Evolutionary conservation across 2,797 vertebrate genomes (phyloP), one percentile per base, ranked within the genome.

Genomic region (Semaprochilodus insignis): DNA sequence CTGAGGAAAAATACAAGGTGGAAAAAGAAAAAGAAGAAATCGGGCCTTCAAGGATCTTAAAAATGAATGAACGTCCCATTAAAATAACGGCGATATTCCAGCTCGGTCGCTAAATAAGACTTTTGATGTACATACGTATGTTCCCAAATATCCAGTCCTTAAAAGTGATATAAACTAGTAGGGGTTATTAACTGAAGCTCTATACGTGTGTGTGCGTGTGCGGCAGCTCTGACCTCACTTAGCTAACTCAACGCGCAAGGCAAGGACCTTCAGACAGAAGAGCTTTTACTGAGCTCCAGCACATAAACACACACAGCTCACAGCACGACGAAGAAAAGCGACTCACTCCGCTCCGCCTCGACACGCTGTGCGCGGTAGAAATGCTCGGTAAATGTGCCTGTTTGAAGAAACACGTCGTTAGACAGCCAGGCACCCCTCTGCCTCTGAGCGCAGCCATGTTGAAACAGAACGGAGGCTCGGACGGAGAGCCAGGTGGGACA

Each of bases 361-460:
- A 57, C 36, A 86, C 25, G 0, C 65, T 14, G 0, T 67, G 36
- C 1, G 27, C 62, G 1, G 79, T 85, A 83, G 83, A 88, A 13
- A 86, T 54, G 60, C 78, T 86, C 15, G 69, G 67, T 83, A 87
- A 89, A 2, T 78, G 83, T 23, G 82, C 79, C 1, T 89, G 91
- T 78, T 85, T 88, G 13, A 94, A 78, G 7, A 95, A 91, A 91
- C 90, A 91, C 87, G 89, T 90, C 4, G 83, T 88, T 13, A 95
- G 19, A 77, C 91, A 88, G 10, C 55, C 80, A 8, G 91, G 88
- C 81, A 90, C 91, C 87, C 93, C 81, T 81, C 91, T 84, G 0
- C 84, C 91, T 82, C 92, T 91, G 90, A 95, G 70, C 89, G 95
- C 94, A 17, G 95, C 93, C 95, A 96, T 96, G 27, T 89, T 90